Conservation (phyloP, 2,113 vertebrate species). For the Poicephalus meyeri region DNA sequence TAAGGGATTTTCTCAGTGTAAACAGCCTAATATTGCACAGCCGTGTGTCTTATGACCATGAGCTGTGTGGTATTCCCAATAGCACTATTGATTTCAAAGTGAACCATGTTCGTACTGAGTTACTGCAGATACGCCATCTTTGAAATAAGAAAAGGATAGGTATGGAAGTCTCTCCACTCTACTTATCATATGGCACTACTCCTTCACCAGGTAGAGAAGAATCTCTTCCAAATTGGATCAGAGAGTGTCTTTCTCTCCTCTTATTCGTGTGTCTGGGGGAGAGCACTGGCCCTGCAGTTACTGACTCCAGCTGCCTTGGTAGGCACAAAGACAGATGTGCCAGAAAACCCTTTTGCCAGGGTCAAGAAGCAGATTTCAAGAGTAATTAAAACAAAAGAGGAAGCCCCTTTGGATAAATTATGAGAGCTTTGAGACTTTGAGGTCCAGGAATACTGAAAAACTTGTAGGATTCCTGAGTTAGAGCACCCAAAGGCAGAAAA, state of each 20-base stretch:
- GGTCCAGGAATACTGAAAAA: not conserved
- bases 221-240: not conserved
- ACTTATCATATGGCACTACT: not conserved
- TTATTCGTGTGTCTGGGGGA: not conserved
- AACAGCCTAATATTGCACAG: not conserved
- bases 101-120: not conserved
- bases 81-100: not conserved
- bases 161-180: not conserved
- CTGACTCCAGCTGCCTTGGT: not conserved
- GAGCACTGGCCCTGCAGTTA: not conserved
- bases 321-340: not conserved
- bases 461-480: not conserved
- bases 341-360: not conserved
- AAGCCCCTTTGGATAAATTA: not conserved
- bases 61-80: not conserved
- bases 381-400: not conserved
- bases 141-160: not conserved
- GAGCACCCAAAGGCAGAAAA: not conserved
- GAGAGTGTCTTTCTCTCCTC: not conserved
- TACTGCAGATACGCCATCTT: not conserved
- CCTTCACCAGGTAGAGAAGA: not conserved
- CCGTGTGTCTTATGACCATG: accelerated
- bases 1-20: not conserved
- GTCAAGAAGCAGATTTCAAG: not conserved
- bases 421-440: not conserved